Percentiles rank a stretch among this genome's conserved stretches.
Evolutionary conservation across 1,140 invertebrate genomes (phyloP).

Genomic region (Meloidogyne chitwoodi): DNA sequence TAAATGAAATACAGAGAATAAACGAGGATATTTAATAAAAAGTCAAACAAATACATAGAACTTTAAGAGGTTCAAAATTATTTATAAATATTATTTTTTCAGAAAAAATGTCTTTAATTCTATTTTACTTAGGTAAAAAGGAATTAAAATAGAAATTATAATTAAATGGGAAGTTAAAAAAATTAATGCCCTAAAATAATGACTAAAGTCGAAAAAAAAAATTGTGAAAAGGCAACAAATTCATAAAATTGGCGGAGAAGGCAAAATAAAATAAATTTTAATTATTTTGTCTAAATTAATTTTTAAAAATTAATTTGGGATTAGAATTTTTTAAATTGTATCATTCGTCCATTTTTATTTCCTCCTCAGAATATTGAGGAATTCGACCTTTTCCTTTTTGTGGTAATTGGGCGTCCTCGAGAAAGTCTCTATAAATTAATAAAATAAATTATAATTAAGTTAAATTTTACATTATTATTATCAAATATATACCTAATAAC

Average conservation of each 20-base stretch:
- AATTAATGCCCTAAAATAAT: too few species aligned
- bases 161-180: too few species aligned
- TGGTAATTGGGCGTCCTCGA: background rate
- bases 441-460: background rate
- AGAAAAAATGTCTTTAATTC: too few species aligned
- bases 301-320: background rate
- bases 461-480: background rate
- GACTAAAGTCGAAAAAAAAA: too few species aligned
- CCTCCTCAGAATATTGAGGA: background rate
- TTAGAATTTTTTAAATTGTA: background rate
- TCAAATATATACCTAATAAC: constrained; percentile 31
- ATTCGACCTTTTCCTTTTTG: constrained; percentile 3
- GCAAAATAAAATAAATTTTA: background rate
- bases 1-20: too few species aligned
- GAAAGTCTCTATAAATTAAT: constrained; percentile 1
- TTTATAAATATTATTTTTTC: too few species aligned
- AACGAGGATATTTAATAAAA: too few species aligned
- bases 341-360: background rate
- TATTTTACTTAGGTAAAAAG: too few species aligned
- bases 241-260: background rate
- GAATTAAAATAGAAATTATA: too few species aligned
- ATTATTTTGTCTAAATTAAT: background rate
- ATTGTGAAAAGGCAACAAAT: too few species aligned
- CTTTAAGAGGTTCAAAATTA: too few species aligned
- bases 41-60: too few species aligned